Evolutionary conservation across 2,113 vertebrate species (phyloP), one percentile per base, ranked within the genome.

Genomic region (Tylochromis polylepis): DNA sequence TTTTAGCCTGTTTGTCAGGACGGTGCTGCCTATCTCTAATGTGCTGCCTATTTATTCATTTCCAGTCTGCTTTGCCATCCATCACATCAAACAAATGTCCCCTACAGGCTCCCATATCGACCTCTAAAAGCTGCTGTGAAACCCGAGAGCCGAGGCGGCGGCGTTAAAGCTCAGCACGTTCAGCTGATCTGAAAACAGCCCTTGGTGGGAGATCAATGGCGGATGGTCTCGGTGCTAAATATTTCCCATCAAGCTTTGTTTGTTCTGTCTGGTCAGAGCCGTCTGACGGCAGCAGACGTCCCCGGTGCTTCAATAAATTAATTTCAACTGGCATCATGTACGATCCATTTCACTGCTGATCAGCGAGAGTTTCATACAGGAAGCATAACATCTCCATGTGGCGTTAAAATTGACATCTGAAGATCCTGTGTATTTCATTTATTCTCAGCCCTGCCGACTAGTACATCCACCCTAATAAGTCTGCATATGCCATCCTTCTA

Each of bases 41-140:
- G 88, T 12, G 62, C 81, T 57, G 53, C 84, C 86, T 89, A 84
- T 93, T 93, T 92, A 87, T 94, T 92, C 89, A 49, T 93, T 88
- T 90, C 87, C 89, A 87, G 65, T 91, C 90, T 72, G 79, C 88
- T 72, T 82, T 78, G 46, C 79, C 87, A 55, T 94, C 81, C 85
- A 93, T 92, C 86, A 87, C 60, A 77, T 83, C 82, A 91, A 80
- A 88, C 86, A 92, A 88, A 86, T 89, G 91, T 87, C 87, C 94
- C 91, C 89, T 14, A 65, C 88, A 88, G 92, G 94, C 91, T 58
- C 58, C 87, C 15, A 56, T 91, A 95, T 95, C 91, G 92, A 95
- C 88, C 93, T 16, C 72, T 92, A 93, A 95, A 93, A 93, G 93
- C 91, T 84, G 87, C 90, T 4, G 55, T 89, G 95, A 93, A 95